Conservation (phyloP, 2,888 invertebrate species). For the Tinea pellionella region DNA sequence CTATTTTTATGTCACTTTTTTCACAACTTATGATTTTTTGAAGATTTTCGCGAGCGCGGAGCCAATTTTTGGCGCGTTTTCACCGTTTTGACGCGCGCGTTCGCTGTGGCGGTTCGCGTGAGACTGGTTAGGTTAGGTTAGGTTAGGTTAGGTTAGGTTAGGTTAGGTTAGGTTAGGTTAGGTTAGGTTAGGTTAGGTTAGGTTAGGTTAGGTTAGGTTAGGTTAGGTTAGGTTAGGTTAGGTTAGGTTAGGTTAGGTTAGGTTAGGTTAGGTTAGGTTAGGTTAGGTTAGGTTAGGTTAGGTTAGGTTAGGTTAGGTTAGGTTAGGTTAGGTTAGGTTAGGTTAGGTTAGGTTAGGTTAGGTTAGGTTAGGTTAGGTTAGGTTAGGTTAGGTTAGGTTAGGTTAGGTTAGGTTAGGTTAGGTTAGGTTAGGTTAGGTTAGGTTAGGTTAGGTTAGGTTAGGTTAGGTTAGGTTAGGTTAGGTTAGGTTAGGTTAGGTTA, state of each 20-base stretch:
- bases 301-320: not conserved
- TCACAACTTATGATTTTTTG: too few species aligned
- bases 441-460: slow-evolving; percentile 11
- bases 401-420: not conserved
- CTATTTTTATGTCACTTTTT: too few species aligned
- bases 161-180: too few species aligned
- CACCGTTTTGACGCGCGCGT: too few species aligned
- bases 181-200: too few species aligned
- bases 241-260: not conserved
- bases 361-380: not conserved
- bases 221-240: too few species aligned
- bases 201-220: too few species aligned
- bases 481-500: slow-evolving; percentile 14
- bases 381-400: not conserved
- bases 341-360: not conserved
- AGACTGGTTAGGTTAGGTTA: too few species aligned
- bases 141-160: too few species aligned
- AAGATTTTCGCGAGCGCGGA: too few species aligned
- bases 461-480: slow-evolving; percentile 14
- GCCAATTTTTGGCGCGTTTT: too few species aligned
- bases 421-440: not conserved
- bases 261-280: slow-evolving; percentile 17
- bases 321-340: not conserved
- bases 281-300: slow-evolving; percentile 14
- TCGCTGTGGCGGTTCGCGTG: not conserved